Percentiles rank a stretch among this genome's conserved stretches.
Evolutionary conservation across 2,113 vertebrate species (phyloP).

Genomic region (Butorides virescens): DNA sequence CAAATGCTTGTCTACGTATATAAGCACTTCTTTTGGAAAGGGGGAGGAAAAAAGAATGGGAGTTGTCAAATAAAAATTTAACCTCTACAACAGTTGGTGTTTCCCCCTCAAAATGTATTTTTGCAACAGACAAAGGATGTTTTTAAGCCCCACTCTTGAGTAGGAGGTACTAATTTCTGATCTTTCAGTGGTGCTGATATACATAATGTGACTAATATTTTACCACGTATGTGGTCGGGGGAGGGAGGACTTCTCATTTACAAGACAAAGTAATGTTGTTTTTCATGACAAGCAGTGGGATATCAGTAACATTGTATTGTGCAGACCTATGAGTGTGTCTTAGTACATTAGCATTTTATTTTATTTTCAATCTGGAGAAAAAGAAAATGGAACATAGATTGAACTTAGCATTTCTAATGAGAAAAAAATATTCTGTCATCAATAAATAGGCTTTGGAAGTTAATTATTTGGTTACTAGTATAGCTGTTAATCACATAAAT

Average conservation of each 20-base stretch:
- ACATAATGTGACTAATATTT: slow-evolving; percentile 23
- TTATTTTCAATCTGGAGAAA: background rate
- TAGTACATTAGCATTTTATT: background rate
- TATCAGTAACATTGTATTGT: background rate
- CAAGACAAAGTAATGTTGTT: background rate
- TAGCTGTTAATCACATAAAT: background rate
- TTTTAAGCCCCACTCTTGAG: background rate
- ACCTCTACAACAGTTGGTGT: background rate
- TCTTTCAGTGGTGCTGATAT: background rate
- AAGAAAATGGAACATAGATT: background rate
- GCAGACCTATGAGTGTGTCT: background rate
- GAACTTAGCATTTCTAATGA: background rate
- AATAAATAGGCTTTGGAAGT: background rate
- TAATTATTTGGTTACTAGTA: background rate
- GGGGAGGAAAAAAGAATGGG: background rate
- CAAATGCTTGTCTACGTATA: background rate
- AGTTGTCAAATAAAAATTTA: background rate
- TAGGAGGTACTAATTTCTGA: slow-evolving; percentile 6
- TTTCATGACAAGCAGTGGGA: background rate
- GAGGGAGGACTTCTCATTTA: background rate
- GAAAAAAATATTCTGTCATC: background rate
- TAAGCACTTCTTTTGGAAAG: background rate
- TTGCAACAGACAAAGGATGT: slow-evolving; percentile 21
- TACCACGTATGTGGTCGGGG: background rate
- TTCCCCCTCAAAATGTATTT: slow-evolving; percentile 31